Evolutionary conservation across 2,797 vertebrate species (phyloP), one percentile per base, ranked within the genome.

Genomic region (Microhierax caerulescens): DNA sequence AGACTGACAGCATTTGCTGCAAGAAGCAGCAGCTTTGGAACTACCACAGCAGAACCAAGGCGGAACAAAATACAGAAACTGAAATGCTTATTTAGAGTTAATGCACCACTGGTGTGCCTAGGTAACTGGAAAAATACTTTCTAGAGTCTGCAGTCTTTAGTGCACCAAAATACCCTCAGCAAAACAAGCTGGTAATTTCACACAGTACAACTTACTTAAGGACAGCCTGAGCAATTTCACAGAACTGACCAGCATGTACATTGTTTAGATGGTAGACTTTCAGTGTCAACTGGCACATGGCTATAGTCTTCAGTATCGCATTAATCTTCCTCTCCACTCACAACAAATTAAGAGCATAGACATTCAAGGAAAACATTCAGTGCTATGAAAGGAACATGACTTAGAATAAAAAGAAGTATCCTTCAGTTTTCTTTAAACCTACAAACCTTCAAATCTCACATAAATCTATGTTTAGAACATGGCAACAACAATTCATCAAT

Each of bases 241-340:
- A 41, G 43, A 85, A 45, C 47, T 11, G 47, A 82, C 12, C 37
- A 88, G 81, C 25, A 56, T 1, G 0, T 7, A 7, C 0, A 0
- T 16, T 63, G 64, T 51, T 64, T 22, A 75, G 37, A 78, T 72
- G 19, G 65, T 1, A 81, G n/a, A 72, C 28, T 24, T 75, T 67
- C 57, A 22, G 6, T 0, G 2, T 34, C 78, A 92, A 20, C 34
- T 25, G 53, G 14, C 39, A 6, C 45, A 64, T 0, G 3, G 41
- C 59, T 24, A 36, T 0, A 70, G 37, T 39, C 91, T 85, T 69
- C 69, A 32, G 13, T 75, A 80, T n/a, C 41, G 24, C 54, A 88
- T 13, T 0, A 0, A 36, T 75, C 60, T 69, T 94, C 51, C 63
- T 76, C 56, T 81, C 61, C 34, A 36, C 24, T 88, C 63, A 25